phyloP scores from a whole-genome alignment of 2,797 vertebrate species.

The Bucorvus abyssinicus region DNA sequence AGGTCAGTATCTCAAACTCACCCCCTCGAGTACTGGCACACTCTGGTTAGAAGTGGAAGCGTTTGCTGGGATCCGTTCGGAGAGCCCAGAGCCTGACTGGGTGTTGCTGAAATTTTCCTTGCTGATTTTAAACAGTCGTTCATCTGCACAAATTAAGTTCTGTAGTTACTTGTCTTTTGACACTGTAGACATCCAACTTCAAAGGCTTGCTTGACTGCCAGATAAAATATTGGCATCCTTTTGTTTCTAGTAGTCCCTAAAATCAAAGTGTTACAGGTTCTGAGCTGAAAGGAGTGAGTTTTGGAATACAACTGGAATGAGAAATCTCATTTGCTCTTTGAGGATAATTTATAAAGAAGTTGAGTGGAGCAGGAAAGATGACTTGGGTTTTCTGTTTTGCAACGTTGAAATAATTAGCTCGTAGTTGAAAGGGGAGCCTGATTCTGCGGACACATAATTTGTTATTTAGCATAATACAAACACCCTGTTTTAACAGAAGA shows the following conservation, averaged over 20 bases:
- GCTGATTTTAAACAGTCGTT: slow-evolving; percentile 24
- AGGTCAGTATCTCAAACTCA: background rate
- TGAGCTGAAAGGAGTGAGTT: background rate
- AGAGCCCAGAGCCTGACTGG: background rate
- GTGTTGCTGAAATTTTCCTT: slow-evolving; percentile 18
- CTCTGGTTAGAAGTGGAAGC: background rate
- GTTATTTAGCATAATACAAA: background rate
- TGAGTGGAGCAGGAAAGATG: background rate
- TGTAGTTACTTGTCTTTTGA: slow-evolving; percentile 32
- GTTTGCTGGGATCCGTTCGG: background rate
- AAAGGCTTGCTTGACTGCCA: slow-evolving; percentile 25
- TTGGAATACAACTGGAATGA: slow-evolving; percentile 23
- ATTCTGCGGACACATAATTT: background rate
- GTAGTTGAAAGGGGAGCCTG: background rate
- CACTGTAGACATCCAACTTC: slow-evolving; percentile 1
- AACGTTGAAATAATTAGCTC: background rate
- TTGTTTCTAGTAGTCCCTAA: slow-evolving; percentile 2
- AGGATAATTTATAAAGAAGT: slow-evolving; percentile 25
- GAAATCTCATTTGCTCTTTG: slow-evolving; percentile 20
- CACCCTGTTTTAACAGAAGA: background rate
- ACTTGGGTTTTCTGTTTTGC: background rate
- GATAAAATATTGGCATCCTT: slow-evolving; percentile 18
- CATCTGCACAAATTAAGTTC: slow-evolving; percentile 10
- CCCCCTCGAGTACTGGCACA: background rate
- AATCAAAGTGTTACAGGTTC: slow-evolving; percentile 22